Conservation (phyloP, 2,113 vertebrate genomes). For the Vidua chalybeata region DNA sequence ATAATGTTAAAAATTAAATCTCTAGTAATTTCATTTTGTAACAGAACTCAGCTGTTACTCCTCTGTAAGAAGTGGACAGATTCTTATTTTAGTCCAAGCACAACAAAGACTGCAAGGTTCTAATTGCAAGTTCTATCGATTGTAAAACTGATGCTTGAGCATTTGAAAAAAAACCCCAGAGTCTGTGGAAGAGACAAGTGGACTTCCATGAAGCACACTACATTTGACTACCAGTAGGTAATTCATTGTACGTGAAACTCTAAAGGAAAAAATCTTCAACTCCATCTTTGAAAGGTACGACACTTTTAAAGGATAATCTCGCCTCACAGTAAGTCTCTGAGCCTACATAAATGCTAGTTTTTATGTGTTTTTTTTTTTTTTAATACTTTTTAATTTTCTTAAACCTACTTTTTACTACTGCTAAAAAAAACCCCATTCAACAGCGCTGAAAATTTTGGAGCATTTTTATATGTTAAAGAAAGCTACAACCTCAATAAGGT, state of each 20-base stretch:
- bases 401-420: neutral
- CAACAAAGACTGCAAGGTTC: neutral
- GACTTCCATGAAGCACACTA: neutral
- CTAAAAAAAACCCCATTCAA: accelerated
- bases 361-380: neutral
- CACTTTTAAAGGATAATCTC: neutral
- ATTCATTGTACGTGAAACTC: neutral
- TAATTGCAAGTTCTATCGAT: neutral
- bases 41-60: neutral
- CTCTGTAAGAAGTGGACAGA: neutral
- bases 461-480: neutral
- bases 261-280: neutral
- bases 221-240: neutral
- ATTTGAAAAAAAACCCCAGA: neutral
- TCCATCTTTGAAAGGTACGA: neutral
- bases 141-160: neutral
- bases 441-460: neutral
- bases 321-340: neutral
- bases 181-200: neutral
- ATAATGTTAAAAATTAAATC: neutral
- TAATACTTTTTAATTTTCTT: neutral
- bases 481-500: neutral
- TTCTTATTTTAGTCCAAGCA: neutral
- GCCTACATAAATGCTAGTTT: neutral
- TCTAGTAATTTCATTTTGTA: neutral